These are phyloP conservation scores for Antechinus flavipes DNA, from an alignment of 2,113 vertebrate genomes.

Conservation along the genomic window DNA sequence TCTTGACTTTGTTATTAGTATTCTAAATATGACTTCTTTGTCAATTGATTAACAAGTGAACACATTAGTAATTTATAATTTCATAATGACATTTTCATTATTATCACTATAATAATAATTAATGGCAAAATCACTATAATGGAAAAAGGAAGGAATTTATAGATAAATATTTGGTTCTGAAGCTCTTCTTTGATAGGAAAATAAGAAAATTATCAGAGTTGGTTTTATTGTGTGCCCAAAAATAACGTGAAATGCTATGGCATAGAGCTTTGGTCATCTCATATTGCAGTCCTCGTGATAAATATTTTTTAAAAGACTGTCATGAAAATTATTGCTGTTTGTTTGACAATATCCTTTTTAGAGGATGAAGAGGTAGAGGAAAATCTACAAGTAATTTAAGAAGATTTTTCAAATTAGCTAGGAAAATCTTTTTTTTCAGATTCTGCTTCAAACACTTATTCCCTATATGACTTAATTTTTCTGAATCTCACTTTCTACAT, in stretches of 20 bases:
- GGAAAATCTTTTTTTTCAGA: neutral
- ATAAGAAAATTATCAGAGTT: neutral
- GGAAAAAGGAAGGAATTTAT: neutral
- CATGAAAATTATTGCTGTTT: neutral
- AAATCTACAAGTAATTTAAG: neutral
- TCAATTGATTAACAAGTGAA: neutral
- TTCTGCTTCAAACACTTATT: neutral
- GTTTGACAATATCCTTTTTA: neutral
- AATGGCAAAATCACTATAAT: neutral
- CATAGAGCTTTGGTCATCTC: neutral
- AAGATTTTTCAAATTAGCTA: neutral
- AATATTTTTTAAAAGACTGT: neutral
- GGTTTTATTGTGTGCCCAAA: neutral
- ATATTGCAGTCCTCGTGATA: neutral
- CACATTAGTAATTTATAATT: neutral
- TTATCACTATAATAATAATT: neutral
- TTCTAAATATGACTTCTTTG: neutral
- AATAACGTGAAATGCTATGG: neutral
- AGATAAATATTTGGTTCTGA: neutral
- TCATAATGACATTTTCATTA: neutral
- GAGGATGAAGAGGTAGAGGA: neutral
- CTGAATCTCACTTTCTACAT: neutral
- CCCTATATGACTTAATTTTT: neutral
- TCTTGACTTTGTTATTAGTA: neutral
- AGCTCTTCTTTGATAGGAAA: neutral